Evolutionary conservation across 1,140 invertebrate species (phyloP).

Genomic region (Habropoda laboriosa): DNA sequence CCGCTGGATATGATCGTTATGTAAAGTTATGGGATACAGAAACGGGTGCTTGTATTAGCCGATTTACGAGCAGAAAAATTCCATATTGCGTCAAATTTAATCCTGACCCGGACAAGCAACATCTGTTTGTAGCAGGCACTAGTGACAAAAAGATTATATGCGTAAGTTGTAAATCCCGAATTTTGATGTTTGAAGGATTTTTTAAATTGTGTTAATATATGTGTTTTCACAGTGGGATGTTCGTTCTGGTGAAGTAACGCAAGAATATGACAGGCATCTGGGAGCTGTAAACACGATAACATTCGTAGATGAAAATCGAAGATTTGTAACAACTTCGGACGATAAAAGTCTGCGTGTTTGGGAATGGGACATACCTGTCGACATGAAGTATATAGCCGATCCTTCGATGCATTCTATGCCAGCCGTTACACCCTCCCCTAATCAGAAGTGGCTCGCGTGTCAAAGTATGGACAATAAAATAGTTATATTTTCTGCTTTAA

Average conservation of each 20-base stretch:
- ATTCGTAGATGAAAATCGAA: conserved; percentile 98
- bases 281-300: conserved; percentile 99
- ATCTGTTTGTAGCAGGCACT: conserved; percentile 98
- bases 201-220: conserved; percentile 45
- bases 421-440: conserved; percentile 95
- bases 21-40: conserved; percentile 99
- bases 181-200: not conserved
- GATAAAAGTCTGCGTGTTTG: conserved; percentile 99
- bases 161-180: conserved; percentile 84
- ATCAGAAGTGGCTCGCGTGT: conserved; percentile 99
- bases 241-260: conserved; percentile 96
- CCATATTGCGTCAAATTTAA: conserved; percentile 99
- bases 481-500: conserved; percentile 97
- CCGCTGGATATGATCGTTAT: conserved; percentile 95
- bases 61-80: conserved; percentile 97
- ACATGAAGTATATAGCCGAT: conserved; percentile 99
- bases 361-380: conserved; percentile 99
- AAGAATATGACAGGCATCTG: conserved; percentile 99
- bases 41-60: conserved; percentile 94
- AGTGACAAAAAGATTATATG: conserved; percentile 99
- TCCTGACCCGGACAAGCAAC: conserved; percentile 98
- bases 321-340: conserved; percentile 99
- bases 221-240: conserved; percentile 94
- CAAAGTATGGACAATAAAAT: conserved; percentile 99
- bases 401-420: conserved; percentile 99